A percentile compares a stretch with the other conserved stretches of the same genome.
phyloP scores from a whole-genome alignment of 2,888 invertebrate species.

The Volucella inflata region DNA sequence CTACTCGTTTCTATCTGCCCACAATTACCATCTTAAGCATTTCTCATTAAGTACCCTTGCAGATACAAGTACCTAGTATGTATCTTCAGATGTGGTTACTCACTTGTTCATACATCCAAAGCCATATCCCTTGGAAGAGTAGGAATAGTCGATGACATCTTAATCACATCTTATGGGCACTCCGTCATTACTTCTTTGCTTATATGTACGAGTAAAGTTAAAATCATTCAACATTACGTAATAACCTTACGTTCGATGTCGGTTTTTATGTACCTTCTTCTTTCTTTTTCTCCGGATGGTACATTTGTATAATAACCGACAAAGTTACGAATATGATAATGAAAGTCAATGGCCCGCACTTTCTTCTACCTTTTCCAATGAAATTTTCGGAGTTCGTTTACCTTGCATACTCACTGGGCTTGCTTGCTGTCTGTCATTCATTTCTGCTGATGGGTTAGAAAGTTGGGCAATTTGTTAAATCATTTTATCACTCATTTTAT shows the following conservation, averaged over 20 bases:
- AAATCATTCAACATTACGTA: constrained; percentile 28
- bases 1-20: too few species aligned
- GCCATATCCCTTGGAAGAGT: constrained; percentile 17
- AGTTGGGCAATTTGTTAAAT: constrained; percentile 40
- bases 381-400: constrained; percentile 67
- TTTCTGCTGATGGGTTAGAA: constrained; percentile 52
- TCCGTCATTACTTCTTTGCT: constrained; percentile 9
- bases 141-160: constrained; percentile 24
- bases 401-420: constrained; percentile 21
- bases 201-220: constrained; percentile 30
- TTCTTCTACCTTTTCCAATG: constrained; percentile 51
- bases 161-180: constrained; percentile 44
- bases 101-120: too few species aligned
- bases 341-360: constrained; percentile 64
- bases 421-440: constrained; percentile 1
- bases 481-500: too few species aligned
- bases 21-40: too few species aligned
- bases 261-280: not conserved
- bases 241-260: not conserved
- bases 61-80: too few species aligned
- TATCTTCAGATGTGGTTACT: too few species aligned
- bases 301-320: constrained; percentile 35
- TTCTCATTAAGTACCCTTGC: too few species aligned
- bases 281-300: constrained; percentile 13
- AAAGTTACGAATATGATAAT: constrained; percentile 33